phyloP scores from a whole-genome alignment of 53 echinoderm and acorn worm species.

The Antedon mediterranea region DNA sequence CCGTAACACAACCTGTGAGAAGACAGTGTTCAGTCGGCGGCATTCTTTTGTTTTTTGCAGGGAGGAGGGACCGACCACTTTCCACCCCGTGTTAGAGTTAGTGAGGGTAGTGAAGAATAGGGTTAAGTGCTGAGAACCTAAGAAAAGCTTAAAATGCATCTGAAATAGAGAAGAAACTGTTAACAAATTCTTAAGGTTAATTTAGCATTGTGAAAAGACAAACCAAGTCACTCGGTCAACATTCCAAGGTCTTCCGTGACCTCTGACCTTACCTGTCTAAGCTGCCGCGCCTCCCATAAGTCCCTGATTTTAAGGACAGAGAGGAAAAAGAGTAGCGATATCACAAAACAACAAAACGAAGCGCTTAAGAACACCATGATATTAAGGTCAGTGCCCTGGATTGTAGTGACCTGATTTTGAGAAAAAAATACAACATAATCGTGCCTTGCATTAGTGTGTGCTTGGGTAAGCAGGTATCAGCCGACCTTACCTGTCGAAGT shows the following conservation, averaged over 20 bases:
- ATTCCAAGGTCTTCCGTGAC: neutral
- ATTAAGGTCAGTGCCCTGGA: neutral
- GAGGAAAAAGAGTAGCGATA: neutral
- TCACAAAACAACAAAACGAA: conserved; percentile 1
- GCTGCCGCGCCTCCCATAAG: neutral
- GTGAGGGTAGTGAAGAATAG: neutral
- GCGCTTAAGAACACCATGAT: neutral
- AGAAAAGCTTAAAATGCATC: neutral
- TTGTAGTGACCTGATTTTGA: neutral
- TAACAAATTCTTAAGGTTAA: neutral
- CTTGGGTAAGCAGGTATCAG: neutral
- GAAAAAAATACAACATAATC: neutral
- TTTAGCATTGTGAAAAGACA: neutral
- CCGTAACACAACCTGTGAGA: neutral
- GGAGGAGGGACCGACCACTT: neutral
- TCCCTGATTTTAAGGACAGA: neutral
- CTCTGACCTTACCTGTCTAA: neutral
- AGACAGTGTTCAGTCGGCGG: neutral
- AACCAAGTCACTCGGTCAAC: neutral
- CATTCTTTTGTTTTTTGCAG: neutral
- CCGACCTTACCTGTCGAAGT: conserved; percentile 25
- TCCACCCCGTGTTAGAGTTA: neutral
- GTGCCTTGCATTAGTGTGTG: neutral
- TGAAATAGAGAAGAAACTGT: neutral
- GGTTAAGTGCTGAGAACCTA: neutral